These are phyloP conservation scores for Clarias platycephalus DNA, from an alignment of 2,797 vertebrate species.

Conservation along the genomic window DNA sequence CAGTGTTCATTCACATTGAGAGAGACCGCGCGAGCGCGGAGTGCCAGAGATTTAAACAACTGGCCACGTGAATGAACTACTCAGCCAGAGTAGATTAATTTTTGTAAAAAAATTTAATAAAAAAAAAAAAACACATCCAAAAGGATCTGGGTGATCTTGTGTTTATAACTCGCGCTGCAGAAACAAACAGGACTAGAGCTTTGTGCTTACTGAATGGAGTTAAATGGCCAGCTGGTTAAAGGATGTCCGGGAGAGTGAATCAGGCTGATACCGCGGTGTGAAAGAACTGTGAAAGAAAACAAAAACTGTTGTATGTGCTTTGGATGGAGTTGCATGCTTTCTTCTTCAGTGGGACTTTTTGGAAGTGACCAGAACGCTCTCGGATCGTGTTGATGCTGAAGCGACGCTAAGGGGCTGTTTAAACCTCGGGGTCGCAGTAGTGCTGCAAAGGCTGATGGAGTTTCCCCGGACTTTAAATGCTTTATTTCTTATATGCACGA, in stretches of 20 bases:
- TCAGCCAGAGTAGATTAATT: constrained; percentile 9
- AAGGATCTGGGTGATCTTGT: not conserved
- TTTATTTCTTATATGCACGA: constrained; percentile 61
- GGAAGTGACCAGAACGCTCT: not conserved
- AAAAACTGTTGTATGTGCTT: constrained; percentile 3
- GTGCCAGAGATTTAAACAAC: constrained; percentile 37
- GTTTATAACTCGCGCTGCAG: not conserved
- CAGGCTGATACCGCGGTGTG: constrained; percentile 41
- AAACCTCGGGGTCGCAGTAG: constrained; percentile 11
- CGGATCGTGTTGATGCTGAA: constrained; percentile 41
- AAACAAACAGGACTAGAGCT: constrained; percentile 24
- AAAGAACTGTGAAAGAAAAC: not conserved
- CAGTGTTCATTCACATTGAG: constrained; percentile 52
- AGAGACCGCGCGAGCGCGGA: constrained; percentile 19
- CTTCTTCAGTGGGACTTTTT: constrained; percentile 43
- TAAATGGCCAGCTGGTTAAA: constrained; percentile 6
- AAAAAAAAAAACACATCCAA: not conserved
- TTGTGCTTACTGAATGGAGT: not conserved
- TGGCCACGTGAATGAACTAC: constrained; percentile 35
- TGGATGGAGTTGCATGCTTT: constrained; percentile 51
- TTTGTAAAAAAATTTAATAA: too few species aligned
- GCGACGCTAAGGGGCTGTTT: constrained; percentile 20
- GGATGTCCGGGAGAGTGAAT: constrained; percentile 10
- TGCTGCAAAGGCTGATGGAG: constrained; percentile 67
- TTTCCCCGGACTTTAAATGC: constrained; percentile 60